These are phyloP conservation scores for Matsumyia berberina DNA, from an alignment of 2,888 invertebrate species.

Conservation along the genomic window DNA sequence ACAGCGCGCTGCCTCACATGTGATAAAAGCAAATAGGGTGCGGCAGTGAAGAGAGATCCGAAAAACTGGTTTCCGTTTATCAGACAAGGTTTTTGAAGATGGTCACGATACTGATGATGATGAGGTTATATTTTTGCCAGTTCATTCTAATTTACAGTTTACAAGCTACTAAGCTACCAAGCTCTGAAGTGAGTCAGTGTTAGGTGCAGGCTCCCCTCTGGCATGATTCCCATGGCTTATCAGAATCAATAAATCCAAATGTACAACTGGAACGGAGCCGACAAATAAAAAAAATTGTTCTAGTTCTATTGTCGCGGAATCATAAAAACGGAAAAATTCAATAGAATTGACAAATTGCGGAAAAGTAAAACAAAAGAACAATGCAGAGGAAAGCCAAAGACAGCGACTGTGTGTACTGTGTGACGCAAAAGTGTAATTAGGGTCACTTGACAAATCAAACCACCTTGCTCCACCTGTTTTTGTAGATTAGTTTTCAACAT, in stretches of 20 bases:
- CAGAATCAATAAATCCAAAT: slow-evolving; percentile 48
- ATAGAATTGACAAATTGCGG: slow-evolving; percentile 60
- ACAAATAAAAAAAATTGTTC: slow-evolving; percentile 31
- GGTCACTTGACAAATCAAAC: slow-evolving; percentile 64
- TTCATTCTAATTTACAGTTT: slow-evolving; percentile 14
- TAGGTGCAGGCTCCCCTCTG: slow-evolving; percentile 26
- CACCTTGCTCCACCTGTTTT: slow-evolving; percentile 54
- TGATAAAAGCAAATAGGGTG: slow-evolving; percentile 69
- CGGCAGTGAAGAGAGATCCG: slow-evolving; percentile 43
- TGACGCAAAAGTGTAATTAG: slow-evolving; percentile 70
- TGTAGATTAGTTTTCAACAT: slow-evolving; percentile 31
- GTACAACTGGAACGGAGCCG: slow-evolving; percentile 53
- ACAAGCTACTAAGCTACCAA: background rate
- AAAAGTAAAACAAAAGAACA: slow-evolving; percentile 65
- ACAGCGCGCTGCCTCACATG: slow-evolving; percentile 46
- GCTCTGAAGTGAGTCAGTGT: slow-evolving; percentile 14
- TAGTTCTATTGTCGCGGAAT: slow-evolving; percentile 30
- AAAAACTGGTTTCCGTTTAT: slow-evolving; percentile 66
- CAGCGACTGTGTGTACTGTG: slow-evolving; percentile 17
- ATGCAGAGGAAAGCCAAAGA: slow-evolving; percentile 25
- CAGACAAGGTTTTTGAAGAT: slow-evolving; percentile 35
- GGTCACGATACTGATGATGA: slow-evolving; percentile 35
- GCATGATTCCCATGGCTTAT: slow-evolving; percentile 17
- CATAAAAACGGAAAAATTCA: slow-evolving; percentile 30
- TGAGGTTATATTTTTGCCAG: slow-evolving; percentile 24